Conservation (phyloP, 2,888 invertebrate species). For the Troides aeacus region DNA sequence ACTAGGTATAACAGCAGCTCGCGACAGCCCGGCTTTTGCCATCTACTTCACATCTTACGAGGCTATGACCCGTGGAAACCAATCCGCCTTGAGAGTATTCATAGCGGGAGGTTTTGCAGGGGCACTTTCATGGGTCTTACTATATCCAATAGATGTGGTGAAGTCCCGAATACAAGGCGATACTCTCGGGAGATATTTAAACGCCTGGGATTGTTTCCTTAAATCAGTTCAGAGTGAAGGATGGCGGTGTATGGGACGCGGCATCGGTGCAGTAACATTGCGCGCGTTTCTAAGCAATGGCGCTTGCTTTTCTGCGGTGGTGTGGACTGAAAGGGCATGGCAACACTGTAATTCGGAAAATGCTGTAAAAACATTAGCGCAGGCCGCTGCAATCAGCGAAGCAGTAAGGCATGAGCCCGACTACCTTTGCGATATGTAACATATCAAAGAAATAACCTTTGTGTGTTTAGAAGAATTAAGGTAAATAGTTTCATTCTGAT, state of each 20-base stretch:
- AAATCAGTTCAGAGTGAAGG: conserved; percentile 87
- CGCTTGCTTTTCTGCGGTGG: conserved; percentile 93
- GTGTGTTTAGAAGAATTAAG: not conserved
- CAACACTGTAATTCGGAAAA: conserved; percentile 50
- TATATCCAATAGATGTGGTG: conserved; percentile 94
- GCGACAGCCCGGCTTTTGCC: conserved; percentile 92
- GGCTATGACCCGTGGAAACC: conserved; percentile 81
- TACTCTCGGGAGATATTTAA: conserved; percentile 81
- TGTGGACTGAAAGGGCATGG: conserved; percentile 85
- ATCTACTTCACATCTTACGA: conserved; percentile 94
- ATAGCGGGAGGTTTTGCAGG: conserved; percentile 93
- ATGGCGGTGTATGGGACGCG: conserved; percentile 84
- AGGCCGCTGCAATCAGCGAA: conserved; percentile 54
- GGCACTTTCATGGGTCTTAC: conserved; percentile 89
- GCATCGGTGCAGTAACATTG: conserved; percentile 87
- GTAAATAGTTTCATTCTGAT: not conserved
- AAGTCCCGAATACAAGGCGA: conserved; percentile 93
- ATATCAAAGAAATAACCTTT: conserved; percentile 19
- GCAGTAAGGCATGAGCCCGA: conserved; percentile 59
- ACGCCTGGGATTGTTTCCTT: conserved; percentile 86
- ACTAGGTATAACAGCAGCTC: conserved; percentile 84
- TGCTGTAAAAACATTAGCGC: conserved; percentile 45
- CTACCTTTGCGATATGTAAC: conserved; percentile 54
- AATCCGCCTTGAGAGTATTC: conserved; percentile 84
- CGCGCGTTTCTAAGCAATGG: conserved; percentile 97